phyloP scores from a whole-genome alignment of 2,888 invertebrate genomes.

The Mechanitis messenoides region DNA sequence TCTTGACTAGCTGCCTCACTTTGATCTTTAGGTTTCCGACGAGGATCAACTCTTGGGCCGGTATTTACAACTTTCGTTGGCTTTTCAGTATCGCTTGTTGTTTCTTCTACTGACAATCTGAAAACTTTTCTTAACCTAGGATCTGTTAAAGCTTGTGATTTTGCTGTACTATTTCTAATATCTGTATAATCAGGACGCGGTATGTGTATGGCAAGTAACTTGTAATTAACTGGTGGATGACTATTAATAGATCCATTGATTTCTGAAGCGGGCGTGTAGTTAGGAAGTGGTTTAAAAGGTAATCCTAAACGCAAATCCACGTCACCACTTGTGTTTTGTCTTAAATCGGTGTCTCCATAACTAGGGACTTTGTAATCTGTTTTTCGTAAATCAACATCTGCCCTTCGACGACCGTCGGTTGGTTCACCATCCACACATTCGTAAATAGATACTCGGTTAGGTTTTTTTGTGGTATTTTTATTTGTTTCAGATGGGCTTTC shows the following conservation, averaged over 20 bases:
- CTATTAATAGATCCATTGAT: conserved; percentile 89
- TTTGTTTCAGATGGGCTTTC: conserved; percentile 49
- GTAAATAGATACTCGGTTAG: conserved; percentile 74
- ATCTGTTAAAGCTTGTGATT: conserved; percentile 84
- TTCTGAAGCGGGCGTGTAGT: conserved; percentile 89
- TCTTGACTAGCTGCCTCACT: conserved; percentile 45
- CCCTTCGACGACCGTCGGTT: conserved; percentile 64
- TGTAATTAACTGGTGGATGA: conserved; percentile 85
- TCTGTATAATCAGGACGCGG: conserved; percentile 86
- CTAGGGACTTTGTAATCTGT: conserved; percentile 72
- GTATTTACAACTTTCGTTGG: conserved; percentile 51
- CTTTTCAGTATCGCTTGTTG: conserved; percentile 77
- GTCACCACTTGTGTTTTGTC: conserved; percentile 77
- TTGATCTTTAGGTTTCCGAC: conserved; percentile 64
- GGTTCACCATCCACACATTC: conserved; percentile 77
- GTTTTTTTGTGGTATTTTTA: conserved; percentile 44
- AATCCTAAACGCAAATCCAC: conserved; percentile 84
- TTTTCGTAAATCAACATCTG: conserved; percentile 72
- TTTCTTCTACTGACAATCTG: conserved; percentile 79
- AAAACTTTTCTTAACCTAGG: conserved; percentile 86
- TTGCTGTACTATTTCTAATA: conserved; percentile 81
- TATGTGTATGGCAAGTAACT: conserved; percentile 78
- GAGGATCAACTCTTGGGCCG: conserved; percentile 66
- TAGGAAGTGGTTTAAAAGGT: conserved; percentile 88
- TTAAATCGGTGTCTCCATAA: conserved; percentile 81